A percentile compares a stretch with the other conserved stretches of the same genome.
phyloP scores from a whole-genome alignment of 1,140 invertebrate genomes.

The Adelges cooleyi region DNA sequence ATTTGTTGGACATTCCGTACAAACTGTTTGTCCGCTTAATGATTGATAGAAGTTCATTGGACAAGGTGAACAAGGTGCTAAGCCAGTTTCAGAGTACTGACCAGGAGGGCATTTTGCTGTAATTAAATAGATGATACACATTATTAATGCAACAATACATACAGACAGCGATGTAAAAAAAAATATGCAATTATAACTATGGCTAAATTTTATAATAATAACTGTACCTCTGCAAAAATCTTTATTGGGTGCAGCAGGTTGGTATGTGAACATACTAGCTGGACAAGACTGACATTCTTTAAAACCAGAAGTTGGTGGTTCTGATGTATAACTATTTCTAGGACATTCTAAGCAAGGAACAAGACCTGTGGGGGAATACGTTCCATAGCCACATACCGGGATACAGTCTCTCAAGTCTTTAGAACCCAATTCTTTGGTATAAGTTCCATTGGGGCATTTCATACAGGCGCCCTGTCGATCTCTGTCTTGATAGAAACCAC shows the following conservation, averaged over 20 bases:
- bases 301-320: constrained; percentile 79
- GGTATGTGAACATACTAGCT: constrained; percentile 79
- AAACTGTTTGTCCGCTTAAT: constrained; percentile 63
- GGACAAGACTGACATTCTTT: constrained; percentile 90
- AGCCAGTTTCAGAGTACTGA: constrained; percentile 83
- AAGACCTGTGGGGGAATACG: constrained; percentile 85
- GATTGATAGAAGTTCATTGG: constrained; percentile 87
- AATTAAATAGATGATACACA: background rate
- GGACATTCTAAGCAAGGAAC: constrained; percentile 93
- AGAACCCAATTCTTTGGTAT: constrained; percentile 74
- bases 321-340: constrained; percentile 76
- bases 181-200: too few species aligned
- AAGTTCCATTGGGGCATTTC: constrained; percentile 80
- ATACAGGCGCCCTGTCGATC: constrained; percentile 76
- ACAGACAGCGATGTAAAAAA: too few species aligned
- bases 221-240: constrained; percentile 63
- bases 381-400: constrained; percentile 91
- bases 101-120: constrained; percentile 78
- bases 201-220: background rate
- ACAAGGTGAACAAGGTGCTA: constrained; percentile 89
- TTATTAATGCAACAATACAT: too few species aligned
- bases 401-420: constrained; percentile 71
- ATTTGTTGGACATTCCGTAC: constrained; percentile 75
- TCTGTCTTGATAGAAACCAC: constrained; percentile 85
- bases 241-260: constrained; percentile 72